Conservation (phyloP, 2,888 invertebrate species). For the Drosophila nr. fundita region DNA sequence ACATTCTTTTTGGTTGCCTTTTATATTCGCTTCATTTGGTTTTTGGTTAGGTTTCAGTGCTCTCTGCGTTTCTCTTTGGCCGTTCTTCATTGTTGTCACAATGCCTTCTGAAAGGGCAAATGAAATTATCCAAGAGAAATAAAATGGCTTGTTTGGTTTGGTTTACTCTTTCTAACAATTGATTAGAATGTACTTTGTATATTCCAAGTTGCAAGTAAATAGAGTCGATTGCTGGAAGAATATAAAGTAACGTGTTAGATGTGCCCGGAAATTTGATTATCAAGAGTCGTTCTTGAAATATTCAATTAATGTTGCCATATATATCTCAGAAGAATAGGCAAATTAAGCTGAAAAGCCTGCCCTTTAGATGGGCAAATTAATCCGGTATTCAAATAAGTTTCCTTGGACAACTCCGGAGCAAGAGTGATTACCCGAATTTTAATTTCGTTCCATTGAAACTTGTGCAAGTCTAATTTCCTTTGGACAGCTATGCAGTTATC, state of each 20-base stretch:
- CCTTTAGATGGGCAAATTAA: conserved; percentile 23
- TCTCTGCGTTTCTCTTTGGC: conserved; percentile 2
- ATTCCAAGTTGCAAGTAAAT: conserved; percentile 32
- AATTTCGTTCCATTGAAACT: conserved; percentile 24
- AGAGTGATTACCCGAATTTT: conserved; percentile 29
- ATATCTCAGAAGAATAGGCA: conserved; percentile 10
- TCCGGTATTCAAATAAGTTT: conserved; percentile 36
- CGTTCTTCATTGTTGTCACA: conserved; percentile 45
- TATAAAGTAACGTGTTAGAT: conserved; percentile 33
- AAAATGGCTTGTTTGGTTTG: conserved; percentile 35
- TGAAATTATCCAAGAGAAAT: conserved; percentile 59
- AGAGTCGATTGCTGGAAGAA: conserved; percentile 15
- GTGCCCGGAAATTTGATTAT: conserved; percentile 38
- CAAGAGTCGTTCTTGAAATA: conserved; percentile 2
- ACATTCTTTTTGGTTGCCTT: conserved; percentile 35
- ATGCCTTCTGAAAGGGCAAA: conserved; percentile 39
- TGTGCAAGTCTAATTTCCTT: conserved; percentile 5
- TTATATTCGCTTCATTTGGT: conserved; percentile 26
- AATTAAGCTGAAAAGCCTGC: conserved; percentile 21
- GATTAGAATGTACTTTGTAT: conserved; percentile 45
- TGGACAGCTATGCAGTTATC: conserved; percentile 33
- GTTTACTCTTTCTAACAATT: conserved; percentile 40
- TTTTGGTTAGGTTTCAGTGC: conserved; percentile 14
- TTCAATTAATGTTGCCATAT: conserved; percentile 14
- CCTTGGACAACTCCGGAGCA: conserved; percentile 7